Percentiles rank a stretch among this genome's conserved stretches.
These are phyloP conservation scores for Oxycera nigricornis DNA, from an alignment of 2,888 invertebrate genomes.

Conservation along the genomic window DNA sequence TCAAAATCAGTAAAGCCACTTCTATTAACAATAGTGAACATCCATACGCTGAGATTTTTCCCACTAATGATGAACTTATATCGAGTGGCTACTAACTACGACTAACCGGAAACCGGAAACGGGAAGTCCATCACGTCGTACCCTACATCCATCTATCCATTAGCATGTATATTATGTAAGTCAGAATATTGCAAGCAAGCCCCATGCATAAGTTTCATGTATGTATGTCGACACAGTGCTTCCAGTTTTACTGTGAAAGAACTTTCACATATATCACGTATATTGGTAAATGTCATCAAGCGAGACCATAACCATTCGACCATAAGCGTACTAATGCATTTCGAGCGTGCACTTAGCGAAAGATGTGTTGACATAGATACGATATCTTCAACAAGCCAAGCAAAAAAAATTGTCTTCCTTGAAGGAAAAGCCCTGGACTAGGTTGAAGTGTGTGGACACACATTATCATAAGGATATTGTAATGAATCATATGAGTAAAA, in stretches of 20 bases:
- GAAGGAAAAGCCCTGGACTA: too few relatives aligned
- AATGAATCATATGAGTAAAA: too few relatives aligned
- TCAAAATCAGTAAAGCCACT: too few relatives aligned
- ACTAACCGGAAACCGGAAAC: conserved; percentile 61
- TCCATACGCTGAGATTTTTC: too few relatives aligned
- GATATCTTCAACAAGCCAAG: too few relatives aligned
- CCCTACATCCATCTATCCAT: conserved; percentile 18
- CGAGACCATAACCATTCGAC: conserved; percentile 26
- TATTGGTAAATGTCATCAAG: conserved; percentile 27
- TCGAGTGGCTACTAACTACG: conserved; percentile 14
- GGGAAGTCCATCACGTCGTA: conserved; percentile 61
- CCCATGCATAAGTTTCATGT: neutral
- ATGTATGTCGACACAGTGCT: neutral
- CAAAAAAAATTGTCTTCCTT: too few relatives aligned
- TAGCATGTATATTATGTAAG: too few relatives aligned
- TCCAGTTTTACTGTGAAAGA: neutral
- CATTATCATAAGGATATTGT: too few relatives aligned
- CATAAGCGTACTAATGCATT: conserved; percentile 33
- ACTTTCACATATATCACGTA: neutral
- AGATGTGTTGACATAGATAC: neutral
- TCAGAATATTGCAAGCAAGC: too few relatives aligned
- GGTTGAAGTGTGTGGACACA: too few relatives aligned
- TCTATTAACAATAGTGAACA: too few relatives aligned
- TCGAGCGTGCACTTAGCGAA: conserved; percentile 8
- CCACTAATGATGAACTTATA: conserved; percentile 42